A percentile compares a stretch with the other conserved stretches of the same genome.
Evolutionary conservation across 2,113 vertebrate genomes (phyloP).

Genomic region (Nothocercus nigrocapillus): DNA sequence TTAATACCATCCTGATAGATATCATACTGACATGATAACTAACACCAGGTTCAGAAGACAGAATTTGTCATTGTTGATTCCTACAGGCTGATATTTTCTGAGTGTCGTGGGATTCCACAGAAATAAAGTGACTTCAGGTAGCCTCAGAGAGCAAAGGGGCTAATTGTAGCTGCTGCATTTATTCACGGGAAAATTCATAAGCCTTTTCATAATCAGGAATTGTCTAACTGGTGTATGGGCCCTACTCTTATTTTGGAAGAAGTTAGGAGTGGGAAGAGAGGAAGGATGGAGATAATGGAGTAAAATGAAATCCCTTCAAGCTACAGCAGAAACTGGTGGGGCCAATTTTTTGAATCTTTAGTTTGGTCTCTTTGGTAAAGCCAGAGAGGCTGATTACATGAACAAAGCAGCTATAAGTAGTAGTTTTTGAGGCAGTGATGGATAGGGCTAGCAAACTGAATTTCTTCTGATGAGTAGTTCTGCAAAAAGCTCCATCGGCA

Average conservation of each 20-base stretch:
- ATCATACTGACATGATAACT: background rate
- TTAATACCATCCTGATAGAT: background rate
- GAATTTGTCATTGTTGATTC: background rate
- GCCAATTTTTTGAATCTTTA: background rate
- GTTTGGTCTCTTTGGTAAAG: background rate
- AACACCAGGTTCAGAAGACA: background rate
- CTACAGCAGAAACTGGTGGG: background rate
- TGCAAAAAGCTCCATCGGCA: background rate
- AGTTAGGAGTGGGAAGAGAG: background rate
- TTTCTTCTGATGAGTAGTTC: background rate
- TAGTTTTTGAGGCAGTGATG: background rate
- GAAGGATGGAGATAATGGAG: background rate
- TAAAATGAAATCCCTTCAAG: background rate
- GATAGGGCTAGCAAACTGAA: background rate
- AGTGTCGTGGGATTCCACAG: background rate
- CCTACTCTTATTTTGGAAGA: background rate
- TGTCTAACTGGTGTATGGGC: background rate
- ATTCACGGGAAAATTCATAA: background rate
- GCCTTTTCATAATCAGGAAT: background rate
- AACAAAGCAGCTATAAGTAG: background rate
- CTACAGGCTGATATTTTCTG: background rate
- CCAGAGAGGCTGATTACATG: background rate
- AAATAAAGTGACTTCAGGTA: background rate
- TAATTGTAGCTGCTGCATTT: background rate
- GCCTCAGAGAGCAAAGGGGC: background rate